phyloP scores from a whole-genome alignment of 2,888 invertebrate species.

The Ypsolopha scabrella region DNA sequence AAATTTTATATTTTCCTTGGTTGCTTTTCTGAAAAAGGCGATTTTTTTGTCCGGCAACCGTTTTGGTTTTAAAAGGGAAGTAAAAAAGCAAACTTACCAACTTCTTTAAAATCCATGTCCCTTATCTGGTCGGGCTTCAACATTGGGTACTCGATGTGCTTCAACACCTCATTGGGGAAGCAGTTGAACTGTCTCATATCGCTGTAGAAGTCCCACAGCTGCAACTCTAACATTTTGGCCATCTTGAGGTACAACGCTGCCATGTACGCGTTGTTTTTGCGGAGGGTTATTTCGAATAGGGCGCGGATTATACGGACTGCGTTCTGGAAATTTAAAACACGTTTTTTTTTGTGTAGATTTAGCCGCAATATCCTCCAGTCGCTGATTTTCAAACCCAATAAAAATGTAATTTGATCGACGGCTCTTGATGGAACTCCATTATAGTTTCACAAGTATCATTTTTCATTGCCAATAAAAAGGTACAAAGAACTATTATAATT shows the following conservation, averaged over 20 bases:
- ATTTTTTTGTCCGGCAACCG: too few species aligned
- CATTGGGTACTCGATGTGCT: slow-evolving; percentile 83
- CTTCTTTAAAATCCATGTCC: slow-evolving; percentile 89
- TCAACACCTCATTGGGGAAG: slow-evolving; percentile 77
- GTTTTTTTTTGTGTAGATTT: too few species aligned
- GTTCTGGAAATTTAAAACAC: slow-evolving; percentile 76
- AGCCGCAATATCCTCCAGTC: too few species aligned
- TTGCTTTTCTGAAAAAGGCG: too few species aligned
- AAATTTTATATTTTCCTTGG: too few species aligned
- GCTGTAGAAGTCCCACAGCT: slow-evolving; percentile 89
- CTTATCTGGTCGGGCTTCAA: slow-evolving; percentile 81
- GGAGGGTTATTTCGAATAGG: slow-evolving; percentile 92
- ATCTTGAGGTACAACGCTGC: slow-evolving; percentile 87
- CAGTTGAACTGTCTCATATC: slow-evolving; percentile 88
- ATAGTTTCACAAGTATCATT: too few species aligned
- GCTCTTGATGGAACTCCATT: too few species aligned
- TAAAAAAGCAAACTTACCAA: slow-evolving; percentile 68
- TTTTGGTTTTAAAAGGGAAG: too few species aligned
- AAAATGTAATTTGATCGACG: too few species aligned
- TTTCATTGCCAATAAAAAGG: too few species aligned
- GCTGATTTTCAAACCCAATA: too few species aligned
- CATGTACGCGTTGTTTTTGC: slow-evolving; percentile 91
- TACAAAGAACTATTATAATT: too few species aligned
- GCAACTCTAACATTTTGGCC: slow-evolving; percentile 93
- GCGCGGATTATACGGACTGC: slow-evolving; percentile 91